Evolutionary conservation across 2,113 vertebrate species (phyloP).

Genomic region (Entosphenus tridentatus): DNA sequence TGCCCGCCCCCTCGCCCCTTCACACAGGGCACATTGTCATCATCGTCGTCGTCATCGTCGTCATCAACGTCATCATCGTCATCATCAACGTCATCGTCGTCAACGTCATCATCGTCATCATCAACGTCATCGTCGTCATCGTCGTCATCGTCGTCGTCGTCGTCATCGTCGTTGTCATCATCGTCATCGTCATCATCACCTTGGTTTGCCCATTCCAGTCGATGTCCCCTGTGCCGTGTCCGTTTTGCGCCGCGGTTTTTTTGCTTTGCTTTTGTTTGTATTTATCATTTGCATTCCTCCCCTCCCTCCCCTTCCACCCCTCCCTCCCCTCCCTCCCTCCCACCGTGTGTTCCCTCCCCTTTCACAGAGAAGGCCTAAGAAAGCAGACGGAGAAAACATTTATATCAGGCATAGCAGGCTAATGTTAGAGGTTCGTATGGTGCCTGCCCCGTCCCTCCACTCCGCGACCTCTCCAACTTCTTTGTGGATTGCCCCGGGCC

Average conservation of each 20-base stretch:
- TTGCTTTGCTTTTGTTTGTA: constrained; percentile 32
- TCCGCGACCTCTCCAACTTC: too few relatives aligned
- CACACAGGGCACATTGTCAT: too few relatives aligned
- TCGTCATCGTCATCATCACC: constrained; percentile 17
- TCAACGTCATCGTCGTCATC: background rate
- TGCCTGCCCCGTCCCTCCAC: background rate
- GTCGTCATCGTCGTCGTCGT: too few relatives aligned
- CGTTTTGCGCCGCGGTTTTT: constrained; percentile 13
- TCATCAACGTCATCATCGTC: background rate
- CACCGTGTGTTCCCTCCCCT: constrained; percentile 20
- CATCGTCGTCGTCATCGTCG: constrained; percentile 12
- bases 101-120: too few relatives aligned
- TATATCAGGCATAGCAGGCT: constrained; percentile 99
- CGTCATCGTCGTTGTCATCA: constrained; percentile 12
- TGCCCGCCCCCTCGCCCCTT: too few relatives aligned
- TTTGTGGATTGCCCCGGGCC: too few relatives aligned
- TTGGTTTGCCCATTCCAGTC: constrained; percentile 29
- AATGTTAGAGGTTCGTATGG: constrained; percentile 99
- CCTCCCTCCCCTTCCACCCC: constrained; percentile 22
- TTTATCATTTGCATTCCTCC: constrained; percentile 7
- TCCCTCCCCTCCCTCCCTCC: constrained; percentile 9
- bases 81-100: constrained; percentile 17
- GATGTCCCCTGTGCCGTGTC: too few relatives aligned
- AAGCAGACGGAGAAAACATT: constrained; percentile 98
- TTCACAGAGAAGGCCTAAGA: constrained; percentile 96